A percentile compares a stretch with the other conserved stretches of the same genome.
Evolutionary conservation across 2,113 vertebrate species (phyloP).

Genomic region (Corythaeola cristata): DNA sequence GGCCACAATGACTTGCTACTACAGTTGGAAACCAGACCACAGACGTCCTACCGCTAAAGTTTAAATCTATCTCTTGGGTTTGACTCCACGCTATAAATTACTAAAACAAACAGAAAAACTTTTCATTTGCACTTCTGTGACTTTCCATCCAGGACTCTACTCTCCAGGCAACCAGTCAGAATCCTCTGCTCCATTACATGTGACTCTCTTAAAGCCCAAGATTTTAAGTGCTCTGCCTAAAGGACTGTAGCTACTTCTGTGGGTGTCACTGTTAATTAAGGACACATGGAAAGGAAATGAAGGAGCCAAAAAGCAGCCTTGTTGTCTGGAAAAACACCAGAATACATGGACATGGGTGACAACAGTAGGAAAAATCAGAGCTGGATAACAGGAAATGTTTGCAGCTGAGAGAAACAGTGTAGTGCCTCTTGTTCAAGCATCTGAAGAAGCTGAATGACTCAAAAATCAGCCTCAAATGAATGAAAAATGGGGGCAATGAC

Average conservation of each 20-base stretch:
- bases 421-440: not conserved
- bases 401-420: not conserved
- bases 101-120: conserved; percentile 42
- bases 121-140: conserved; percentile 26
- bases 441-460: not conserved
- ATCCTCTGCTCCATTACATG: not conserved
- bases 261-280: conserved; percentile 47
- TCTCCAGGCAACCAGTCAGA: not conserved
- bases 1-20: conserved; percentile 52
- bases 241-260: conserved; percentile 15
- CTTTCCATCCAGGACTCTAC: not conserved
- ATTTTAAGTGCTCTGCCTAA: conserved; percentile 9
- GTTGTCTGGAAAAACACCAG: conserved; percentile 42
- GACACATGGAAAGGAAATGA: conserved; percentile 45
- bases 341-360: conserved; percentile 30
- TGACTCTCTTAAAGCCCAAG: not conserved
- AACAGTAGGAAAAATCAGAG: conserved; percentile 34
- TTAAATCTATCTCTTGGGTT: conserved; percentile 35
- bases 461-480: not conserved
- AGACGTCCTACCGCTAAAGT: conserved; percentile 40
- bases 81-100: conserved; percentile 49
- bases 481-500: not conserved
- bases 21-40: conserved; percentile 36
- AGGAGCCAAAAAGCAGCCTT: conserved; percentile 39
- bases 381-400: conserved; percentile 7